A percentile compares a stretch with the other conserved stretches of the same genome.
Evolutionary conservation across 2,113 vertebrate species (phyloP).

Genomic region (Halichoerus grypus): DNA sequence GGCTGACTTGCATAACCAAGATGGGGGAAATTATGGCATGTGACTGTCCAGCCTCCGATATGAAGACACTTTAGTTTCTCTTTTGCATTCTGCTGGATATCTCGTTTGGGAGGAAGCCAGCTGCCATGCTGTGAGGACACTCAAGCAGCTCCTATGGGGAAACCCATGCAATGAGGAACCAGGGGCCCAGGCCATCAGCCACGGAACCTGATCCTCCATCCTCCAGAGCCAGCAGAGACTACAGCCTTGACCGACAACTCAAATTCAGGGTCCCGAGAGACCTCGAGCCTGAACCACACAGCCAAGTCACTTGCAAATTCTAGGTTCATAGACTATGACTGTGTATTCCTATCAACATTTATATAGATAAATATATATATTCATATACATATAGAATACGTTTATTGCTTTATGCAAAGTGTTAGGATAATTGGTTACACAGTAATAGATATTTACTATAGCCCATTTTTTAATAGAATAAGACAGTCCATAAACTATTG

Average conservation of each 20-base stretch:
- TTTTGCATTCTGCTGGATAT: fast-evolving
- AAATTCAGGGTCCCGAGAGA: neutral
- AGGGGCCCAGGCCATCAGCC: too few relatives aligned
- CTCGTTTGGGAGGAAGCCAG: neutral
- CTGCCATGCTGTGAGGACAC: neutral
- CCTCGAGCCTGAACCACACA: neutral
- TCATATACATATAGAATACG: neutral
- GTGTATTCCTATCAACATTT: neutral
- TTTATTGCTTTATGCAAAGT: neutral
- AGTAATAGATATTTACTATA: neutral
- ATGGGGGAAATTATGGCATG: neutral
- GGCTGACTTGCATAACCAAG: neutral
- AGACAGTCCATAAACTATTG: neutral
- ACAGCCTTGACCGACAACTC: too few relatives aligned
- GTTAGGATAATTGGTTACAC: neutral
- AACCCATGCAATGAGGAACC: fast-evolving
- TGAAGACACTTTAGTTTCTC: fast-evolving
- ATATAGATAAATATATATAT: neutral
- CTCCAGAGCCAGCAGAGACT: neutral
- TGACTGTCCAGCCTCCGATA: neutral
- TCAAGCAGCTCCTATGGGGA: neutral
- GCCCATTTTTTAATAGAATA: neutral
- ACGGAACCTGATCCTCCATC: neutral
- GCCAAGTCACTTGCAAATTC: too few relatives aligned
- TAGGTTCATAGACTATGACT: neutral